These are phyloP conservation scores for Euphonia xanthogaster DNA, from an alignment of 2,797 vertebrate genomes.

Conservation along the genomic window DNA sequence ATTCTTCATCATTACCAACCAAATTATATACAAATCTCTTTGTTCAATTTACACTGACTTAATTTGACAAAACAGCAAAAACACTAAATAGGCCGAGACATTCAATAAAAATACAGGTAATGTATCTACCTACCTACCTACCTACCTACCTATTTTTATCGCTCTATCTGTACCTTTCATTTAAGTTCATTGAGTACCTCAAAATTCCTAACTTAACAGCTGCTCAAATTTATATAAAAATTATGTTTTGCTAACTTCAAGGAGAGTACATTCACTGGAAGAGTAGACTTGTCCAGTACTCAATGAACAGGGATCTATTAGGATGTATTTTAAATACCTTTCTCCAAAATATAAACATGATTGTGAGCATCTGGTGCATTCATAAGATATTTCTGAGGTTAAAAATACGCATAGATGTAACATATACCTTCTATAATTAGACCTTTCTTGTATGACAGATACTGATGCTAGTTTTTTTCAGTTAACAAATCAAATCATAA, in stretches of 20 bases:
- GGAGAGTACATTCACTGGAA: neutral
- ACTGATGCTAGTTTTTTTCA: neutral
- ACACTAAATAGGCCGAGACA: neutral
- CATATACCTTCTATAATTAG: neutral
- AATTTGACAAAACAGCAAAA: neutral
- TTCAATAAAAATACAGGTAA: neutral
- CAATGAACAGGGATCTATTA: neutral
- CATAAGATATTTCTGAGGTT: neutral
- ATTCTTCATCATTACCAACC: neutral
- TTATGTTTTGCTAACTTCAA: neutral
- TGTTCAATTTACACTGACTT: neutral
- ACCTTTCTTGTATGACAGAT: neutral
- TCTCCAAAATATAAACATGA: neutral
- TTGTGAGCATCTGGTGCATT: neutral
- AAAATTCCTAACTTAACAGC: neutral
- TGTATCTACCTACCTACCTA: neutral
- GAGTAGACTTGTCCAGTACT: neutral
- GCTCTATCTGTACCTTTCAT: fast-evolving
- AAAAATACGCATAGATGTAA: neutral
- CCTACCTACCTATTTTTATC: neutral
- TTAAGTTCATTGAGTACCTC: neutral
- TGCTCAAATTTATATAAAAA: neutral
- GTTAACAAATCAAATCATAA: neutral
- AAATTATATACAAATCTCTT: neutral
- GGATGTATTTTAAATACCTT: neutral